phyloP scores from a whole-genome alignment of 1,140 invertebrate genomes.

The Aphis craccivora region DNA sequence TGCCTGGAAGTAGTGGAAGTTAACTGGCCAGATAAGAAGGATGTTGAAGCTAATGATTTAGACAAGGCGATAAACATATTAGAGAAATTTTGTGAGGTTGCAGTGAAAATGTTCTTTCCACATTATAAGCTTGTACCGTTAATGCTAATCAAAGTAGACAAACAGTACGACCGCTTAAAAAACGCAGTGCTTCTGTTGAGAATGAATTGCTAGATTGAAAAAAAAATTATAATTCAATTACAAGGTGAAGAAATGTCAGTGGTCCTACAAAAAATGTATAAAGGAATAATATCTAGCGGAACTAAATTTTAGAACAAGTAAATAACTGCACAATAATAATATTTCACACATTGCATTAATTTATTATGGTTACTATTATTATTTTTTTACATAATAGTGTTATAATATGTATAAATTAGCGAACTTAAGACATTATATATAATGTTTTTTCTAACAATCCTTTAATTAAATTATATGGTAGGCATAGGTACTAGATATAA shows the following conservation, averaged over 20 bases:
- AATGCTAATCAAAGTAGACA: conserved; percentile 87
- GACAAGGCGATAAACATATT: conserved; percentile 79
- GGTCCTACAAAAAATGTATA: conserved; percentile 27
- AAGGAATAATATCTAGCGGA: conserved; percentile 5
- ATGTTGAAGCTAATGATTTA: conserved; percentile 84
- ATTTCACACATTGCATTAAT: background rate
- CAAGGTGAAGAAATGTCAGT: conserved; percentile 62
- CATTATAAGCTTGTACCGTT: conserved; percentile 90
- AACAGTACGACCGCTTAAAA: conserved; percentile 74
- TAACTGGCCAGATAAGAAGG: conserved; percentile 91
- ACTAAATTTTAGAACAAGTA: conserved; percentile 46
- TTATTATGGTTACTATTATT: background rate
- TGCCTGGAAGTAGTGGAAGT: conserved; percentile 93
- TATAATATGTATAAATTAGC: conserved; percentile 23
- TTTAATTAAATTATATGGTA: background rate
- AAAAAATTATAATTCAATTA: conserved; percentile 79
- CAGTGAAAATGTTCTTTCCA: conserved; percentile 86
- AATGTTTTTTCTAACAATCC: background rate
- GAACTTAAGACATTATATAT: background rate
- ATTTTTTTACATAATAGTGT: conserved; percentile 25
- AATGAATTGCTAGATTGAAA: conserved; percentile 82
- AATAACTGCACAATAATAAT: background rate
- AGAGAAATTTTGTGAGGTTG: conserved; percentile 90
- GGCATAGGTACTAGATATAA: background rate
- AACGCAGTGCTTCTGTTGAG: conserved; percentile 84